Conservation (phyloP, 2,797 vertebrate genomes). For the Heterohyrax brucei region DNA sequence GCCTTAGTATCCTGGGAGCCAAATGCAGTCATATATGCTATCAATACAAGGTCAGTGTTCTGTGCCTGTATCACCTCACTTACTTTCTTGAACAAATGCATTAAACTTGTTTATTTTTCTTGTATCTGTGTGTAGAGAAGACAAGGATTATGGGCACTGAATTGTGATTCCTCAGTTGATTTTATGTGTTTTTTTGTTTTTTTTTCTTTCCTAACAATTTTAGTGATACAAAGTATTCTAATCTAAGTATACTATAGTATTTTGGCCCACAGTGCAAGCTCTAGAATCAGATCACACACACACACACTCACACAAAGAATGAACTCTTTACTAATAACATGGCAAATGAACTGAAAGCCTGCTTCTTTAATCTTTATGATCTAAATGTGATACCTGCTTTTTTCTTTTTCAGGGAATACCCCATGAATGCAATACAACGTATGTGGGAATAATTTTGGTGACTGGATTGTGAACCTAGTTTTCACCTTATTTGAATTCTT, state of each 20-base stretch:
- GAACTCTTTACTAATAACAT: background rate
- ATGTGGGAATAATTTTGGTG: background rate
- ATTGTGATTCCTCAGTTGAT: background rate
- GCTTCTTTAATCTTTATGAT: background rate
- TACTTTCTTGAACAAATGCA: background rate
- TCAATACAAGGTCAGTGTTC: background rate
- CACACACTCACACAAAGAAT: background rate
- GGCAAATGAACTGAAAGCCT: slow-evolving; percentile 4
- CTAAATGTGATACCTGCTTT: background rate
- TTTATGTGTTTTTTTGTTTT: background rate
- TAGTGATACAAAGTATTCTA: slow-evolving; percentile 13
- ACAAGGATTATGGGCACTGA: background rate
- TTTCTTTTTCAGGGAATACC: background rate
- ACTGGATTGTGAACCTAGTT: background rate
- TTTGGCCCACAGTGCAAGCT: background rate
- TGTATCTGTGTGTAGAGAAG: background rate
- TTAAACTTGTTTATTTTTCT: background rate
- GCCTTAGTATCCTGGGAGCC: background rate
- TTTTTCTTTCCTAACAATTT: background rate
- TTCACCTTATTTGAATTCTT: background rate
- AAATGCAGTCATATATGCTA: background rate
- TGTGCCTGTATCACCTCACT: background rate
- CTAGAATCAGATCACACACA: background rate
- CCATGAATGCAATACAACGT: background rate
- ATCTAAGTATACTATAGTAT: background rate